Percentiles rank a stretch among this genome's conserved stretches.
Evolutionary conservation across 2,888 invertebrate genomes (phyloP).

Genomic region (Oasisia sp.): DNA sequence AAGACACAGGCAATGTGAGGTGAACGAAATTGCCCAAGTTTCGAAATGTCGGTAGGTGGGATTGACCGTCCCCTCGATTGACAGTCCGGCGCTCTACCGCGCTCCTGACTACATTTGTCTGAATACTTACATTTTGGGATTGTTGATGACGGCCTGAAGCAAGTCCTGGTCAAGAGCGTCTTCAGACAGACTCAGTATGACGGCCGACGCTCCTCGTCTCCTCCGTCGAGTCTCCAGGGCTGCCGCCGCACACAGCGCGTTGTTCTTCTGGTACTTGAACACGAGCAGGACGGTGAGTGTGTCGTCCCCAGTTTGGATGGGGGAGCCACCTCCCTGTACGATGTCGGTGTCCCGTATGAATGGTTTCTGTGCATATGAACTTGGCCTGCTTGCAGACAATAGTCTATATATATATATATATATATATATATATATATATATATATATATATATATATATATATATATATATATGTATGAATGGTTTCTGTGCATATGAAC

Average conservation of each 20-base stretch:
- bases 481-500: not conserved
- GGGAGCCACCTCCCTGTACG: constrained; percentile 20
- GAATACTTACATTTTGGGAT: not conserved
- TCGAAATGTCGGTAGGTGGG: too few species aligned
- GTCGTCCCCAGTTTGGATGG: not conserved
- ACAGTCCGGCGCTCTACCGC: too few species aligned
- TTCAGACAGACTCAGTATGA: constrained; percentile 18
- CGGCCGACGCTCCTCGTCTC: not conserved
- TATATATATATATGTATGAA: too few species aligned
- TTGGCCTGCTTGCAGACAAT: not conserved
- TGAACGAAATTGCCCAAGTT: too few species aligned
- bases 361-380: not conserved
- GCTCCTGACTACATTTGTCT: too few species aligned
- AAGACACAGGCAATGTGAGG: too few species aligned
- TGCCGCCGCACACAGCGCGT: constrained; percentile 17
- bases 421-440: not conserved
- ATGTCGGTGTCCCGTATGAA: constrained; percentile 17
- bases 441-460: too few species aligned
- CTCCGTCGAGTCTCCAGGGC: not conserved
- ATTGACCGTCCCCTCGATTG: too few species aligned
- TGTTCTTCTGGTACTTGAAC: constrained; percentile 23
- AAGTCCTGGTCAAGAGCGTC: constrained; percentile 20
- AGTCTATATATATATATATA: not conserved
- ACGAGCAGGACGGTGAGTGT: constrained; percentile 5
- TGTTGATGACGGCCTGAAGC: not conserved